Conservation (phyloP, 2,888 invertebrate genomes). For the Bombylius major region DNA sequence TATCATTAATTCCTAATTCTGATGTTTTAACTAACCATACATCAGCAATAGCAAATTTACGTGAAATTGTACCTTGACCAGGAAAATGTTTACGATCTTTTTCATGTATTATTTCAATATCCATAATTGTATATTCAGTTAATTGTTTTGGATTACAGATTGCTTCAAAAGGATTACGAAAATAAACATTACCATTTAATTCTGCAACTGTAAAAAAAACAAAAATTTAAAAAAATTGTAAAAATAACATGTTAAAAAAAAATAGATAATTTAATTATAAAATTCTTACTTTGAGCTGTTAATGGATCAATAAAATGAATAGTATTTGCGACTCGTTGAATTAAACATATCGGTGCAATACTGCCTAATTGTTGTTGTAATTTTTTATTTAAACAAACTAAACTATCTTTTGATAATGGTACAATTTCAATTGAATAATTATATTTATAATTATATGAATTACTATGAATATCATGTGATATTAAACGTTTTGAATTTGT, state of each 20-base stretch:
- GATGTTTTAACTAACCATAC: constrained; percentile 85
- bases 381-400: constrained; percentile 80
- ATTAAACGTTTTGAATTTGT: constrained; percentile 88
- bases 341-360: constrained; percentile 77
- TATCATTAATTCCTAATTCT: constrained; percentile 71
- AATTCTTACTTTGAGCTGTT: constrained; percentile 60
- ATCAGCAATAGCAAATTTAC: constrained; percentile 80
- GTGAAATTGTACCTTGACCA: constrained; percentile 78
- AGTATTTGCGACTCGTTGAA: constrained; percentile 75
- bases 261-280: background rate
- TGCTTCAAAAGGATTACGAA: constrained; percentile 73
- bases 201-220: constrained; percentile 63
- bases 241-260: background rate
- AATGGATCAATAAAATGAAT: constrained; percentile 89
- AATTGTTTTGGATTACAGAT: constrained; percentile 86
- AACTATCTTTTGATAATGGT: constrained; percentile 87
- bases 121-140: constrained; percentile 87
- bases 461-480: constrained; percentile 95
- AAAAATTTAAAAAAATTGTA: background rate
- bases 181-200: constrained; percentile 64
- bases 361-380: constrained; percentile 77
- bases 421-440: constrained; percentile 91
- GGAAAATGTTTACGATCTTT: constrained; percentile 67
- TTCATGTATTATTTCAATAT: constrained; percentile 53
- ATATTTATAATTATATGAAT: constrained; percentile 92